Conservation (phyloP, 2,113 vertebrate species). For the Neomonachus schauinslandi region DNA sequence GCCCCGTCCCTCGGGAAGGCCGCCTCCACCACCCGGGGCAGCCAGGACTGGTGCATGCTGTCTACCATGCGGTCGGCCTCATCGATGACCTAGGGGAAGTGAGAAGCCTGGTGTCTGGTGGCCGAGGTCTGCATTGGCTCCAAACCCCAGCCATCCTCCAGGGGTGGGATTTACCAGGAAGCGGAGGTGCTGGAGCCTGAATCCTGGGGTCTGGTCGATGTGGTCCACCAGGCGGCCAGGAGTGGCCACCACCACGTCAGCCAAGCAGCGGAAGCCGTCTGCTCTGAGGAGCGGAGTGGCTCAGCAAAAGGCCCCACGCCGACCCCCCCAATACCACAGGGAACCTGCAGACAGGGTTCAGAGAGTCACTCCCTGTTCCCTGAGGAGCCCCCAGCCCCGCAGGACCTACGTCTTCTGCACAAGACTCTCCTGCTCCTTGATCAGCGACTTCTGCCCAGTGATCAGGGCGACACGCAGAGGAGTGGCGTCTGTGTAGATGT, state of each 20-base stretch:
- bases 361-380: background rate
- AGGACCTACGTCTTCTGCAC: constrained; percentile 89
- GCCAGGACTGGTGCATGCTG: constrained; percentile 97
- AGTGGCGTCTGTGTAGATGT: constrained; percentile 90
- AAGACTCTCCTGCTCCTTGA: constrained; percentile 92
- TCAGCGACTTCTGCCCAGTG: constrained; percentile 92
- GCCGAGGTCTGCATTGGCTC: accelerated
- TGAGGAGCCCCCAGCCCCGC: accelerated
- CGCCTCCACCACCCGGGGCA: constrained; percentile 90
- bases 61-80: constrained; percentile 98
- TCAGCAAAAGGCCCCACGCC: background rate
- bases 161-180: constrained; percentile 90
- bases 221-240: constrained; percentile 97
- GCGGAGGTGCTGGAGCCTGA: constrained; percentile 92
- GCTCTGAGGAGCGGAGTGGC: constrained; percentile 71
- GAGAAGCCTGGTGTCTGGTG: no score
- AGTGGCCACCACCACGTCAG: constrained; percentile 96
- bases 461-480: constrained; percentile 90
- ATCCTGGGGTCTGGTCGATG: constrained; percentile 91
- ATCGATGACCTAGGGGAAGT: constrained; percentile 90
- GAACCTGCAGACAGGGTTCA: background rate
- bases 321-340: accelerated
- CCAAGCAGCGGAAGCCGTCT: constrained; percentile 88
- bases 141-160: accelerated
- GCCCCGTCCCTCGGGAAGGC: constrained; percentile 81